Evolutionary conservation across 2,113 vertebrate genomes (phyloP).

Genomic region (Gobiocypris rarus): DNA sequence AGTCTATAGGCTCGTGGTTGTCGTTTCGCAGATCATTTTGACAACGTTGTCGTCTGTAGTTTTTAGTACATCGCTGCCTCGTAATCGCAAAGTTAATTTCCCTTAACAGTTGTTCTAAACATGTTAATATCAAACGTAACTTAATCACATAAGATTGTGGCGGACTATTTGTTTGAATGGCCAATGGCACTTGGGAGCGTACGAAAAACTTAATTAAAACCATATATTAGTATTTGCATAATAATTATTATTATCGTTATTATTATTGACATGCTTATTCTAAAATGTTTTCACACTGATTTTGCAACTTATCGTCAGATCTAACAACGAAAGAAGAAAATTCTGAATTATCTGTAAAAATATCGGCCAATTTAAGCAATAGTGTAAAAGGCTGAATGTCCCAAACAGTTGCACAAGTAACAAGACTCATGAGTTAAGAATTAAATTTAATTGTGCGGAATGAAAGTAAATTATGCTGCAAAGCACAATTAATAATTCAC

Average conservation of each 20-base stretch:
- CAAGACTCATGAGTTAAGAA: neutral
- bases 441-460: constrained; percentile 1
- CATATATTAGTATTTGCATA: no score
- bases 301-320: neutral
- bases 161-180: neutral
- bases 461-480: constrained; percentile 2
- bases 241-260: neutral
- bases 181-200: neutral
- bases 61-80: no score
- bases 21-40: no score
- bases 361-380: neutral
- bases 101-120: neutral
- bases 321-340: neutral
- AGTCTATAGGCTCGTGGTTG: accelerated
- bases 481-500: constrained; percentile 37
- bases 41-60: no score
- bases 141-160: neutral
- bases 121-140: neutral
- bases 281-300: neutral
- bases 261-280: neutral
- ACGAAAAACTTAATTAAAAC: no score
- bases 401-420: neutral
- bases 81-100: no score
- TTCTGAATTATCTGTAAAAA: neutral
- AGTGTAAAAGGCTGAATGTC: neutral